A percentile compares a stretch with the other conserved stretches of the same genome.
These are phyloP conservation scores for Adineta ricciae DNA, from an alignment of 2,888 invertebrate species.

Conservation along the genomic window DNA sequence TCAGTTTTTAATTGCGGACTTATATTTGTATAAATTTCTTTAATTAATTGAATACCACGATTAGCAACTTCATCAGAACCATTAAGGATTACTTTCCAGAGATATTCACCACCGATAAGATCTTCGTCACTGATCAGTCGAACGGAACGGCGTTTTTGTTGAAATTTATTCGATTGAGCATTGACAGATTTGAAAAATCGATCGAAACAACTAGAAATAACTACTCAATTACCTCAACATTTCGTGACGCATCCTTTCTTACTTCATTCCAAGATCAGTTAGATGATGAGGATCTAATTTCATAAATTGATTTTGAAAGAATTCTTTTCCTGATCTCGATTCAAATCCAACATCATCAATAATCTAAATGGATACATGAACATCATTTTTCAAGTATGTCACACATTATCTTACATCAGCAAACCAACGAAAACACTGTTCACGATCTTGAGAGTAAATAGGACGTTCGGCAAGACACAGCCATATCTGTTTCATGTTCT, in stretches of 20 bases:
- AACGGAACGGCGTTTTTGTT: constrained; percentile 70
- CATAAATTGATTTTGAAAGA: constrained; percentile 85
- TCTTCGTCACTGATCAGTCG: constrained; percentile 73
- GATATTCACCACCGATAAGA: constrained; percentile 85
- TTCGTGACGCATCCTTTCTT: constrained; percentile 38
- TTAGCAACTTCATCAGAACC: constrained; percentile 80
- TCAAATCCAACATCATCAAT: constrained; percentile 71
- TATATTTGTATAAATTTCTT: constrained; percentile 83
- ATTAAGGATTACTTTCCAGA: constrained; percentile 79
- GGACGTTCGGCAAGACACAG: constrained; percentile 84
- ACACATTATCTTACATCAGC: constrained; percentile 59
- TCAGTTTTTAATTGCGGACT: constrained; percentile 72
- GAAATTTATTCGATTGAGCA: constrained; percentile 80
- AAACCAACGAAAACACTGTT: constrained; percentile 96
- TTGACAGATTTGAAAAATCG: constrained; percentile 88
- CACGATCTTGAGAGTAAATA: constrained; percentile 78
- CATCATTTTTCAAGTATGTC: no score
- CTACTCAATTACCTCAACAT: no score
- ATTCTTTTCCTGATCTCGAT: constrained; percentile 84
- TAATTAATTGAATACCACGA: constrained; percentile 77
- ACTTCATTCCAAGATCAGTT: constrained; percentile 89
- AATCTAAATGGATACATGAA: background rate
- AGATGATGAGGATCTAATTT: constrained; percentile 78
- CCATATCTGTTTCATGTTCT: constrained; percentile 85
- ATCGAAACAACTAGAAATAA: constrained; percentile 54